Conservation (phyloP, 2,113 vertebrate species). For the Orycteropus afer region DNA sequence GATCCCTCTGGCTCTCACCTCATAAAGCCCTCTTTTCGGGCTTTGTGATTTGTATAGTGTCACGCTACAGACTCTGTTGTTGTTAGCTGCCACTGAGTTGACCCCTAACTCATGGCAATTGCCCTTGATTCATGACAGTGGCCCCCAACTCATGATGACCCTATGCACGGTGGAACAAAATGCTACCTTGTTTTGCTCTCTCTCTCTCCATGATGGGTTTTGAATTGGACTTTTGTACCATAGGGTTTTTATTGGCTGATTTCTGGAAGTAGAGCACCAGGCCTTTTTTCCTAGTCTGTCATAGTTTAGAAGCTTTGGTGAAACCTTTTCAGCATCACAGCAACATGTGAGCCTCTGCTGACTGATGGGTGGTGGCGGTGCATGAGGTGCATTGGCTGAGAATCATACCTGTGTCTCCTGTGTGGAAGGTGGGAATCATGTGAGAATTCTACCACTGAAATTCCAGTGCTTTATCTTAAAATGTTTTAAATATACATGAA, state of each 20-base stretch:
- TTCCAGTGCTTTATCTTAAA: not conserved
- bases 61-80: not conserved
- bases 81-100: too few species aligned
- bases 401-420: not conserved
- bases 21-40: rapidly evolving
- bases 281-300: not conserved
- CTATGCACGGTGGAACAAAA: not conserved
- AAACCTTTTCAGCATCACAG: not conserved
- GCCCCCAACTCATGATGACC: too few species aligned
- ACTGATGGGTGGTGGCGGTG: too few species aligned
- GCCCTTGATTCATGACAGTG: too few species aligned
- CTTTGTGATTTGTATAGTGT: not conserved
- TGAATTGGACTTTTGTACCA: not conserved
- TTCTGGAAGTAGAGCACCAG: not conserved
- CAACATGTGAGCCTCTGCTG: not conserved
- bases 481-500: not conserved
- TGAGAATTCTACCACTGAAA: not conserved
- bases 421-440: not conserved
- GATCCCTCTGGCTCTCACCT: not conserved
- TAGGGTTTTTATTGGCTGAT: not conserved
- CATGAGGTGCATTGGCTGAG: not conserved
- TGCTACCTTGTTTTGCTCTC: not conserved
- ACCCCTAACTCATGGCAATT: too few species aligned
- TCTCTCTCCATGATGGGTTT: not conserved
- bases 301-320: not conserved